Conservation (phyloP, 2,888 invertebrate genomes). For the Desoria tigrina region DNA sequence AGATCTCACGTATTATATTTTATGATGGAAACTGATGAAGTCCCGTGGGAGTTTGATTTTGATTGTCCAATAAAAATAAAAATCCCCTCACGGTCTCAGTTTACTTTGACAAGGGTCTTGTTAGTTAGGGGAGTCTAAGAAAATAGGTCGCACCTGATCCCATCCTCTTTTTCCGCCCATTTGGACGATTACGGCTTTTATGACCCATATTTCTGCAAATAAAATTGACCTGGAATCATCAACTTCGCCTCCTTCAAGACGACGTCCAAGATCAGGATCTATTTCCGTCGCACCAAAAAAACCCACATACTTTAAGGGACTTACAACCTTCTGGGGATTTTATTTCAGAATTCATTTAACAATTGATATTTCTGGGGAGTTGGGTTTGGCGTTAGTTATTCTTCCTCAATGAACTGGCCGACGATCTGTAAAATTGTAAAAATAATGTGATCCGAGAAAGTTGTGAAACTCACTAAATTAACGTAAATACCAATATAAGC, state of each 20-base stretch:
- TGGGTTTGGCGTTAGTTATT: too few relatives aligned
- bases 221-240: constrained; percentile 5
- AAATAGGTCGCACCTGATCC: constrained; percentile 23
- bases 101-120: too few relatives aligned
- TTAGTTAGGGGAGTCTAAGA: not conserved
- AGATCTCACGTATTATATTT: constrained; percentile 16
- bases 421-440: too few relatives aligned
- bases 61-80: constrained; percentile 17
- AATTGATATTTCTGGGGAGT: too few relatives aligned
- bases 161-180: not conserved
- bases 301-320: not conserved
- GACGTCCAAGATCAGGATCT: not conserved
- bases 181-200: constrained; percentile 7
- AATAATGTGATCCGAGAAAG: too few relatives aligned
- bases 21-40: constrained; percentile 13
- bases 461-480: too few relatives aligned
- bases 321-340: too few relatives aligned
- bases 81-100: not conserved
- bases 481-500: too few relatives aligned
- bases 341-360: too few relatives aligned
- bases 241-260: not conserved
- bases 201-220: constrained; percentile 2
- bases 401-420: constrained; percentile 21
- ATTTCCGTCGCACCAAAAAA: not conserved
- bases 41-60: constrained; percentile 9